A percentile compares a stretch with the other conserved stretches of the same genome.
Evolutionary conservation across 2,113 vertebrate genomes (phyloP).

Genomic region (Geothlypis trichas): DNA sequence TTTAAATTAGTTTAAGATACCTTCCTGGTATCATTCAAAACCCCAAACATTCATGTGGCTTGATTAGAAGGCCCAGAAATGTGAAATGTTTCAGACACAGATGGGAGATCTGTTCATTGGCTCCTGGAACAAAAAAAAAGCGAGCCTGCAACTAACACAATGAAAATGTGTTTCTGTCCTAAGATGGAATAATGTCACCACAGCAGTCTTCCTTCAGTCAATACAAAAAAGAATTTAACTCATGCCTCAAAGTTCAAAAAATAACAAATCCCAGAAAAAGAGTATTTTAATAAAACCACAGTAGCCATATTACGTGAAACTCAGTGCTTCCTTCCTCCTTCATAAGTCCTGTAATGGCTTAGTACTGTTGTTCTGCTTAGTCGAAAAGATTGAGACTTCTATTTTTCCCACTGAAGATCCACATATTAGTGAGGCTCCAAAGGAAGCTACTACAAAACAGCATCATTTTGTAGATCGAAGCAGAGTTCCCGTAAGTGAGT

Average conservation of each 20-base stretch:
- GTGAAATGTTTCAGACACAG: background rate
- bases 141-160: background rate
- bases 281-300: background rate
- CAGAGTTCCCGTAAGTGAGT: background rate
- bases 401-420: background rate
- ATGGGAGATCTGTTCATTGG: background rate
- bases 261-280: background rate
- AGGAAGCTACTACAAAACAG: background rate
- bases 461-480: background rate
- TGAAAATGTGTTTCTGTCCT: background rate
- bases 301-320: rapidly evolving
- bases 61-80: background rate
- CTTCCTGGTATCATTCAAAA: background rate
- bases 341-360: background rate
- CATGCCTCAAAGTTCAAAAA: background rate
- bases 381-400: background rate
- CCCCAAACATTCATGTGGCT: background rate
- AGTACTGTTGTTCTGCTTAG: background rate
- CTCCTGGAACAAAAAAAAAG: background rate
- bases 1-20: background rate
- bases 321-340: background rate
- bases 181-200: background rate
- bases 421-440: background rate
- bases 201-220: background rate
- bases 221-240: background rate